A percentile compares a stretch with the other conserved stretches of the same genome.
Conservation (phyloP, 2,113 vertebrate genomes). For the Hippopotamus amphibius region DNA sequence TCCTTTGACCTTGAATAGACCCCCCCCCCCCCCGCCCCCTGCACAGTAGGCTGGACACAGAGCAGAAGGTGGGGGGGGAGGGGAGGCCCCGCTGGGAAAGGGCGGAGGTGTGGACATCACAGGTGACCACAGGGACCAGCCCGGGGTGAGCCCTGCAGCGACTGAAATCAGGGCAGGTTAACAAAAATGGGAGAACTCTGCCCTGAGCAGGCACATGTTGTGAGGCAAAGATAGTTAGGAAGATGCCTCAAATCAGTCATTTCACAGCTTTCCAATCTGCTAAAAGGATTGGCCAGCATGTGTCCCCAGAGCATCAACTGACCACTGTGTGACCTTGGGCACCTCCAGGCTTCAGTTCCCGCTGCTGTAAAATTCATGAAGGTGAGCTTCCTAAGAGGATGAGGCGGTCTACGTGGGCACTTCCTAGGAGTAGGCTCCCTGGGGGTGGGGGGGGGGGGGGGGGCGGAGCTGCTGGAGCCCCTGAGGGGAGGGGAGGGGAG, state of each 20-base stretch:
- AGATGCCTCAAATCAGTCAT: background rate
- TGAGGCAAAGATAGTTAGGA: background rate
- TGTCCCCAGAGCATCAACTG: background rate
- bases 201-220: background rate
- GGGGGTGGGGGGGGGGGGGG: too few species aligned
- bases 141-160: accelerated
- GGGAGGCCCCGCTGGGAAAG: background rate
- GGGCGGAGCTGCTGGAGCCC: too few species aligned
- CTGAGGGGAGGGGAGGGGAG: too few species aligned
- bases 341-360: too few species aligned
- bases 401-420: too few species aligned
- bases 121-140: background rate
- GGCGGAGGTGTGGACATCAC: background rate
- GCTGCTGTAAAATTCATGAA: too few species aligned
- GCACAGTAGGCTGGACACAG: background rate
- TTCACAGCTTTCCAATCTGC: background rate
- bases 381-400: too few species aligned
- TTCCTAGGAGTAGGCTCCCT: too few species aligned
- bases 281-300: background rate
- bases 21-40: too few species aligned
- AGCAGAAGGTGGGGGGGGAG: too few species aligned
- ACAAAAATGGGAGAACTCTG: background rate
- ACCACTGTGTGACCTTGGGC: too few species aligned
- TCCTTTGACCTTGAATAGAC: background rate
- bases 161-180: background rate